Conservation (phyloP, 2,113 vertebrate genomes). For the Apteryx mantelli region DNA sequence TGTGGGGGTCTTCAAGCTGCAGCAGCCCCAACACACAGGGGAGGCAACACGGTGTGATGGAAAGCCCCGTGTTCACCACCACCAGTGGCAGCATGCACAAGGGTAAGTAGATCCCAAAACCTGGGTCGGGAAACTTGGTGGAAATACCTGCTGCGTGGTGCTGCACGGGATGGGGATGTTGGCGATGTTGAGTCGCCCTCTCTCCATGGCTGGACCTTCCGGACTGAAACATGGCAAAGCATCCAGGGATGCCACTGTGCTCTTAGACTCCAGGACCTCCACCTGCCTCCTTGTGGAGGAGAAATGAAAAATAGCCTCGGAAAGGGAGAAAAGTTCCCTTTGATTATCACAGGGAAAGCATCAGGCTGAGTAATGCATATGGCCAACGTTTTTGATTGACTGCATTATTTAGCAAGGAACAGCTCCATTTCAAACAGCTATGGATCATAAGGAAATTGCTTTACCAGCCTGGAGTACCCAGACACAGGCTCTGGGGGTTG, state of each 20-base stretch:
- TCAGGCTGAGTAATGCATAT: accelerated
- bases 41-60: accelerated
- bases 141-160: neutral
- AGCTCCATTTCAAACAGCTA: neutral
- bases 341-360: neutral
- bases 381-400: neutral
- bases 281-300: neutral
- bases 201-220: neutral
- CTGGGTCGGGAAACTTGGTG: accelerated
- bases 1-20: accelerated
- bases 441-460: accelerated
- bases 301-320: neutral
- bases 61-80: neutral
- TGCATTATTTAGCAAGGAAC: neutral
- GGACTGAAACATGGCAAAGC: neutral
- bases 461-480: neutral
- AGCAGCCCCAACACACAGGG: neutral
- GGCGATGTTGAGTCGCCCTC: neutral
- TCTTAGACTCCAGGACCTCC: accelerated
- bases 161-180: neutral
- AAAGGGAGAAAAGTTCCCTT: neutral
- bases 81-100: neutral
- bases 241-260: neutral
- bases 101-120: neutral
- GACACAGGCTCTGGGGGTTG: accelerated